A percentile compares a stretch with the other conserved stretches of the same genome.
Conservation (phyloP, 2,888 invertebrate species). For the Perizoma flavofasciatum region DNA sequence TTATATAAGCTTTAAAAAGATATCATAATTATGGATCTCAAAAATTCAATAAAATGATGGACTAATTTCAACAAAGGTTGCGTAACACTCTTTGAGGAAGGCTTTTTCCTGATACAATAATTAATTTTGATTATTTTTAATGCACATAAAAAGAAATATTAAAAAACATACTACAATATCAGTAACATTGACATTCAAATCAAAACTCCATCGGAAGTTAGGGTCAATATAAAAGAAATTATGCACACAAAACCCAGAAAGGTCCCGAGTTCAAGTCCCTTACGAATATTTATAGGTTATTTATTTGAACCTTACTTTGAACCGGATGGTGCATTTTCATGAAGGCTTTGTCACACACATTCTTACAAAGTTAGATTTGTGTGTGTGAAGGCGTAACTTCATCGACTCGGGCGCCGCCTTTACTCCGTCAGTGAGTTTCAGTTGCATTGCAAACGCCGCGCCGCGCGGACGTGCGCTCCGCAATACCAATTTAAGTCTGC, state of each 20-base stretch:
- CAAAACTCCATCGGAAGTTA: conserved; percentile 27
- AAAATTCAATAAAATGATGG: too few species aligned
- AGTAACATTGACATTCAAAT: conserved; percentile 16
- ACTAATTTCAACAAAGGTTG: too few species aligned
- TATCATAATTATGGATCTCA: too few species aligned
- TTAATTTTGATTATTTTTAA: too few species aligned
- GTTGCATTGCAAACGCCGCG: conserved; percentile 59
- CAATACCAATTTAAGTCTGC: conserved; percentile 50
- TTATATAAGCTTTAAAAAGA: too few species aligned
- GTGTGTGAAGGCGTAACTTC: conserved; percentile 67
- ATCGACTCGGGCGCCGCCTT: conserved; percentile 69
- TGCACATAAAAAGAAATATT: not conserved
- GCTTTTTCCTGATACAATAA: too few species aligned
- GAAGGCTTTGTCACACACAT: conserved; percentile 59
- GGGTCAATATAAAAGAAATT: conserved; percentile 34
- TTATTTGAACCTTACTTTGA: conserved; percentile 28
- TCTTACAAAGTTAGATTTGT: conserved; percentile 43
- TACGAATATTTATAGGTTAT: conserved; percentile 35
- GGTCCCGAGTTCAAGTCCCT: conserved; percentile 33
- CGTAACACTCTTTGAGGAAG: too few species aligned
- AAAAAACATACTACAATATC: conserved; percentile 4
- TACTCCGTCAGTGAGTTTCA: conserved; percentile 48
- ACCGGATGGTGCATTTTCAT: conserved; percentile 67
- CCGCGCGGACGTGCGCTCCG: conserved; percentile 52
- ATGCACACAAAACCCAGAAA: conserved; percentile 32